Evolutionary conservation across 2,113 vertebrate genomes (phyloP), one percentile per base, ranked within the genome.

Genomic region (Sinocyclocheilus grahami): DNA sequence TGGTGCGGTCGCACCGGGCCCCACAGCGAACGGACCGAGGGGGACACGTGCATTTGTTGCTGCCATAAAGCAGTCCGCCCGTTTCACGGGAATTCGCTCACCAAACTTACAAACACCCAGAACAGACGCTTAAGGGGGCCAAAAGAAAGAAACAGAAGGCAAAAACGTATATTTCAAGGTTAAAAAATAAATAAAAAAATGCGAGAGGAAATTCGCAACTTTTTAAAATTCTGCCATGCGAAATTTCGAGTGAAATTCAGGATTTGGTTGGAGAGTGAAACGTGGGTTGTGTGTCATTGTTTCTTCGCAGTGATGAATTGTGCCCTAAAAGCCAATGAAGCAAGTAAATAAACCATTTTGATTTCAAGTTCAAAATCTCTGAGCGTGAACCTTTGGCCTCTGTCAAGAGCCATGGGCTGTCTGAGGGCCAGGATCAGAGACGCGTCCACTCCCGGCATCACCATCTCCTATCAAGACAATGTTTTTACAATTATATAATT

Each of bases 361-460:
- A 39, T 71, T 69, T 37, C 14, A 18, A 9, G 4, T 18, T 65
- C 24, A 27, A 27, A 27, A 27, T 98, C 97, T n/a, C 97, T 86
- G 33, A 98, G 92, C 7, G 97, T 98, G 94, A 98, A 98, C 24
- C 96, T 94, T 87, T 98, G 97, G 39, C 97, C 97, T 86, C 95
- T 96, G 87, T 97, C 96, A 83, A 98, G 88, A 79, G 97, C 94
- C 97, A 97, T 97, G 0, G 97, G 97, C 90, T 96, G 95, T 18
- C 96, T 92, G 4, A 97, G 92, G 1, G 94, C 90, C 1, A 97
- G 91, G 0, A 0, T 93, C 78, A 97, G 89, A 30, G 94, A 91
- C 0, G 96, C 89, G 89, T 98, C 96, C 83, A 97, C 97, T 0
- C 97, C 97, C 0, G 97, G 97, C 97, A 98, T 97, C 86, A 97